These are phyloP conservation scores for Trachymyrmex septentrionalis DNA, from an alignment of 1,140 invertebrate genomes.

Conservation along the genomic window DNA sequence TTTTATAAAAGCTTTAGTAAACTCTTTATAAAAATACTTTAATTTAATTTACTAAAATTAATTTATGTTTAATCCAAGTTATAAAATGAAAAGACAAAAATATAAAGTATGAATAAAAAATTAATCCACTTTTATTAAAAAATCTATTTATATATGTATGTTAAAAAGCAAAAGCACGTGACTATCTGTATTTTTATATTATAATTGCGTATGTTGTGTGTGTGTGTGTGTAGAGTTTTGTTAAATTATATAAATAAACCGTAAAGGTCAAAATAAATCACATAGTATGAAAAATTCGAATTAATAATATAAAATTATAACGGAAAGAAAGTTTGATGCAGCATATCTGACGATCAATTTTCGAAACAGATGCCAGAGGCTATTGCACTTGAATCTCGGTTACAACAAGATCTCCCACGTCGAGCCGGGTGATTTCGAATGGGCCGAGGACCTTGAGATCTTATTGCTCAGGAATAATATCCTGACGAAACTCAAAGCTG, in stretches of 20 bases:
- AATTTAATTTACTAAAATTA: not conserved
- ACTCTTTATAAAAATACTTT: not conserved
- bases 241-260: slow-evolving; percentile 35
- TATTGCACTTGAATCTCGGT: slow-evolving; percentile 94
- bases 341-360: slow-evolving; percentile 21
- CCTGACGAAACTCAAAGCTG: slow-evolving; percentile 91
- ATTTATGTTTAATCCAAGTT: slow-evolving; percentile 3
- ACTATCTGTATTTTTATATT: not conserved
- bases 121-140: not conserved
- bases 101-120: not conserved
- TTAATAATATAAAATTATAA: slow-evolving; percentile 8
- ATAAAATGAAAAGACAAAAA: not conserved
- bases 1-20: not conserved
- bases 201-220: not conserved
- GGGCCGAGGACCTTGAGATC: slow-evolving; percentile 93
- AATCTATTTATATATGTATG: not conserved
- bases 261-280: slow-evolving; percentile 58
- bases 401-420: slow-evolving; percentile 94
- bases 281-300: not conserved
- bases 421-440: slow-evolving; percentile 92
- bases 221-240: not conserved
- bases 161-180: not conserved
- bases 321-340: slow-evolving; percentile 31
- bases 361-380: slow-evolving; percentile 88
- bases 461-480: slow-evolving; percentile 94